Base-by-base conservation (phyloP, 2,797 vertebrate genomes). In the Acanthurus lineatus region DNA sequence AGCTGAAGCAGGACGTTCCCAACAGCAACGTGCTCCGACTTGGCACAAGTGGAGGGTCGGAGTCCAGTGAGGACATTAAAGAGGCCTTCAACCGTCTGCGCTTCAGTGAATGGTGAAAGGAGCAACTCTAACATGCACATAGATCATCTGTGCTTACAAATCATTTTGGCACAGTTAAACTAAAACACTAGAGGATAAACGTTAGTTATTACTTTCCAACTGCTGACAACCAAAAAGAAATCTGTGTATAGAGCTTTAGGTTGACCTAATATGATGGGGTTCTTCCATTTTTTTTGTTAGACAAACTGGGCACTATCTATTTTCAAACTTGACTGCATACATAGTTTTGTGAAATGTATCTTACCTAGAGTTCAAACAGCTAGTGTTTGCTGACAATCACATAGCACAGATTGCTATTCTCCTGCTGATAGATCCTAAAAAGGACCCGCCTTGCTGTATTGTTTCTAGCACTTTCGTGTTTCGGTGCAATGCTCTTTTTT, bases 71-170 rank as follows among this genome's bases (percentile, higher is more conserved):
- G 15, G 84, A 88, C 0, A 49, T 98, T 88, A 95, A 92, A 73
- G 94, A 96, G 68, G 95, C 92, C 48, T 97, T 98, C 76, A 91
- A 91, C 77, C 94, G 94, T 77, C 96, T 99, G 80, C 95, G 97
- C 83, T 99, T 96, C 93, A 95, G 92, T 6, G 96, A 96, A 2
- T 85, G 83, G 38, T 92, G 76, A 91, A 61, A 19, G 20, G 69
- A 47, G 28, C 16, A n/a, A 12, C 16, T 53, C 53, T 44, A 12
- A 48, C 4, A 22, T n/a, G 19, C 25, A 2, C 35, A 9, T 12
- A 14, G 22, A 5, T 71, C 44, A 28, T 62, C 20, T 9, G 32
- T 65, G 59, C 69, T 38, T 42, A 42, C 1, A 59, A 69, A 54
- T 47, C 14, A 17, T 65, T 72, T 44, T 42, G 51, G 44, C 61